Evolutionary conservation across 2,113 vertebrate species (phyloP).

Genomic region (Callipepla californica): DNA sequence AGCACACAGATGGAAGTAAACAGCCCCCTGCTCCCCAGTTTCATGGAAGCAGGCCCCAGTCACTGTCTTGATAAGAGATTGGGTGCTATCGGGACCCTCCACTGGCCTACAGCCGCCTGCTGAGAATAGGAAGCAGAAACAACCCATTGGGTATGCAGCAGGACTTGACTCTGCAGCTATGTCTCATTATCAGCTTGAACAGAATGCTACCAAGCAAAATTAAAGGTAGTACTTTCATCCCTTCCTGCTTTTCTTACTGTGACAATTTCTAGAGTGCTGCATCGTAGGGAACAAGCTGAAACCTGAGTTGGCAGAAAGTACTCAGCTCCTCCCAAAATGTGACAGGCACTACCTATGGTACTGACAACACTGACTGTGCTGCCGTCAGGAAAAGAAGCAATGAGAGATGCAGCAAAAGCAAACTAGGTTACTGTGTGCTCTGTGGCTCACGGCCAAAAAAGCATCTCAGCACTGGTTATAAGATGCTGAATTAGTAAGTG

Average conservation of each 20-base stretch:
- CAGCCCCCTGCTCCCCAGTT: rapidly evolving
- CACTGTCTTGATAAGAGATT: neutral
- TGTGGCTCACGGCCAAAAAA: neutral
- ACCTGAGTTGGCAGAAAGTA: neutral
- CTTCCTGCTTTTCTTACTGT: neutral
- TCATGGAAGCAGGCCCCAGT: neutral
- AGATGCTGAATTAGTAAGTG: neutral
- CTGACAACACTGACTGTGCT: neutral
- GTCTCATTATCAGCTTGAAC: neutral
- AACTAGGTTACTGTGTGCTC: neutral
- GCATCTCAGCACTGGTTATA: neutral
- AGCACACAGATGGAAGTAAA: neutral
- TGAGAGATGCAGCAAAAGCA: neutral
- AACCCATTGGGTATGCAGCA: neutral
- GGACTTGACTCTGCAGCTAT: neutral
- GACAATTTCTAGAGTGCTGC: neutral
- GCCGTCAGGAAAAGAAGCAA: neutral
- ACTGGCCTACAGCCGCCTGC: neutral
- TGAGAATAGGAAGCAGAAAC: neutral
- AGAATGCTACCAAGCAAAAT: neutral
- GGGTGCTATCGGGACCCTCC: neutral
- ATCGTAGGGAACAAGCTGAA: neutral
- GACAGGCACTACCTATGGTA: neutral
- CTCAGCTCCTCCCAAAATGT: neutral
- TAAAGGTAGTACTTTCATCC: neutral